Evolutionary conservation across 2,113 vertebrate genomes (phyloP).

Genomic region (Myocastor coypus): DNA sequence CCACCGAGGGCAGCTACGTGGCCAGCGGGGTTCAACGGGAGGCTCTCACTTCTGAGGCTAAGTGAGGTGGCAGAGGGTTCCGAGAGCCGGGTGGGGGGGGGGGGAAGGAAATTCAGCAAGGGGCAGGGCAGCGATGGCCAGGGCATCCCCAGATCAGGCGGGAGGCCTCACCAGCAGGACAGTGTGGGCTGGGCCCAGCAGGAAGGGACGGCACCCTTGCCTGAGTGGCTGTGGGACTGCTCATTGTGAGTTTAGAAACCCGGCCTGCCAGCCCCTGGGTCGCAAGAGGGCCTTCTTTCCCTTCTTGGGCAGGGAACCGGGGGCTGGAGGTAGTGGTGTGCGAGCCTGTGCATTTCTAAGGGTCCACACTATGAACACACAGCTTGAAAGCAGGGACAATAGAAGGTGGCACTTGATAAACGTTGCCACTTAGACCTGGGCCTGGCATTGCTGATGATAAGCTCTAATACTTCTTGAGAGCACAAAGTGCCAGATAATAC

Average conservation of each 20-base stretch:
- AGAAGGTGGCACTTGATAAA: accelerated
- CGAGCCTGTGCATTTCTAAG: accelerated
- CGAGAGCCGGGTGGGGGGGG: too few relatives aligned
- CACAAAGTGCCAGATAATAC: accelerated
- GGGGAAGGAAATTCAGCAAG: too few relatives aligned
- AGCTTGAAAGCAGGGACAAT: neutral
- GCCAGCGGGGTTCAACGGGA: neutral
- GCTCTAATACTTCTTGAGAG: accelerated
- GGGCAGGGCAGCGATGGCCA: accelerated
- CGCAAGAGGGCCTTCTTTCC: neutral
- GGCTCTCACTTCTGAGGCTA: neutral
- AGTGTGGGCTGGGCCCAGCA: accelerated
- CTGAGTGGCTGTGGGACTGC: neutral
- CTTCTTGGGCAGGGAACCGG: neutral
- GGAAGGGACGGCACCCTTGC: accelerated
- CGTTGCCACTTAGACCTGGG: neutral
- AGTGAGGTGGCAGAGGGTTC: accelerated
- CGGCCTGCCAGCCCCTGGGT: neutral
- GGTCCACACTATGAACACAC: accelerated
- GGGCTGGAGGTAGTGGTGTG: accelerated
- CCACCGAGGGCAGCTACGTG: accelerated
- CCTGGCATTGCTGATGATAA: neutral
- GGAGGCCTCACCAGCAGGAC: neutral
- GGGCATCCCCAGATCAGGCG: accelerated
- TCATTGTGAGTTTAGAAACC: neutral